Base-by-base conservation (phyloP, 1,140 invertebrate genomes). In the Sitodiplosis mosellana region DNA sequence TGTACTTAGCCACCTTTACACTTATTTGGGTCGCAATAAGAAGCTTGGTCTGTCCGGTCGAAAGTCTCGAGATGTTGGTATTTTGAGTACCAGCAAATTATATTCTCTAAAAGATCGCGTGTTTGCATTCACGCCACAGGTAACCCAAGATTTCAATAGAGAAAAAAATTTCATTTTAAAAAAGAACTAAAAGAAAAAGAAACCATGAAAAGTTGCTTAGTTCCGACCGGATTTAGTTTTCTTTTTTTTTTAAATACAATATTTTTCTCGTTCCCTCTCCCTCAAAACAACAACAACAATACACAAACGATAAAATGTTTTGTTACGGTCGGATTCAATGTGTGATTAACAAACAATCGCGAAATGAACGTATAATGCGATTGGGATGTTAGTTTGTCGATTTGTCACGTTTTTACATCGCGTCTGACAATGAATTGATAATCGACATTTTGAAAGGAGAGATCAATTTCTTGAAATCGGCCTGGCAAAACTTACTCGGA, bases 51-150 rank as follows among this genome's bases (percentile, higher is more conserved):
- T 99, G 17, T 84, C 85, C 22, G 96, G 96, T 42, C 73, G 96
- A 59, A 91, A 91, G 57, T 94, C 91, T 1, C 75, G 86, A 51
- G 93, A 98, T 62, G 90, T 98, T 37, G 94, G 94, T 53, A 88
- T 98, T 52, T 69, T 99, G 6, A 91, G 90, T 61, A 99, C 95
- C n/a, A 97, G 93, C 67, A 97, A 97, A 73, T 67, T 99, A 33
- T 99, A 99, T 66, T 86, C 88, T 11, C 69, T 99, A 17, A 87
- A 95, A 55, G 89, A 97, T 67, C 78, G 85, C 60, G 93, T 97
- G 55, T 93, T 97, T 68, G 93, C 92, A 2, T 99, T 99, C 64
- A 97, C 92, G 10, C 95, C 95, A 37, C 92, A 98, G 82, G 93
- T 97, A 74, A 70, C 60, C 55, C 19, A 48, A 17, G 18, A 47